Percentiles rank a stretch among this genome's conserved stretches.
phyloP scores from a whole-genome alignment of 2,888 invertebrate species.

The Meiosimyza decipiens region DNA sequence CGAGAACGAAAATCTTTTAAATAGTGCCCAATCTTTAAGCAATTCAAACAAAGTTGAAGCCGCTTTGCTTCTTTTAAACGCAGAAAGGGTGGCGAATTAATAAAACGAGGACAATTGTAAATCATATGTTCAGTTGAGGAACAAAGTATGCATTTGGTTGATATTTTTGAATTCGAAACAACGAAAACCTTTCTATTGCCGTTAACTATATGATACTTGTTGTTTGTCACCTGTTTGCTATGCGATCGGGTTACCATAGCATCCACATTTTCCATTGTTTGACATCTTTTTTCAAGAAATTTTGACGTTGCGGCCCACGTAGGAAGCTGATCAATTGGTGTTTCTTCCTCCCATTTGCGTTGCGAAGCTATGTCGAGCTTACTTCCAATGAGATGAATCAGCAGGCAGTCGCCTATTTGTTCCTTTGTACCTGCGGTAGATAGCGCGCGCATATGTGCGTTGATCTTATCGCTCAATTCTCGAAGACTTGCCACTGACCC shows the following conservation, averaged over 20 bases:
- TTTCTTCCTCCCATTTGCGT: conserved; percentile 25
- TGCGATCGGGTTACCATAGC: conserved; percentile 20
- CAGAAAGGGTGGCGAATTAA: conserved; percentile 16
- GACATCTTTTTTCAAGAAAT: background rate
- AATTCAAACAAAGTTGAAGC: conserved; percentile 42
- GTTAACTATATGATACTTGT: background rate
- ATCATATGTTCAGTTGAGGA: conserved; percentile 29
- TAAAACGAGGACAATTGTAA: conserved; percentile 22
- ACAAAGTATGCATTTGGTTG: conserved; percentile 25
- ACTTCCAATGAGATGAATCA: conserved; percentile 21
- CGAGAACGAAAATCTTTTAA: conserved; percentile 39
- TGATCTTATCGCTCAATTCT: conserved; percentile 18
- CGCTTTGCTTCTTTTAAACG: conserved; percentile 35
- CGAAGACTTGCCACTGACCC: conserved; percentile 15
- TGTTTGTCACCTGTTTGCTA: conserved; percentile 24
- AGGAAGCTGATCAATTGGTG: conserved; percentile 14
- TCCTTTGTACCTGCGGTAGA: conserved; percentile 14
- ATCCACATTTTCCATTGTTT: conserved; percentile 28
- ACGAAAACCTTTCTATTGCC: conserved; percentile 26
- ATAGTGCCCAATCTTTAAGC: conserved; percentile 38
- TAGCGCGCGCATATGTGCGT: conserved; percentile 20
- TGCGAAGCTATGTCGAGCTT: conserved; percentile 22
- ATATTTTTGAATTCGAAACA: background rate
- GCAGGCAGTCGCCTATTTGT: conserved; percentile 20
- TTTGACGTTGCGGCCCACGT: background rate